Evolutionary conservation across 2,888 invertebrate genomes (phyloP).

Genomic region (Cheilosia vulpina): DNA sequence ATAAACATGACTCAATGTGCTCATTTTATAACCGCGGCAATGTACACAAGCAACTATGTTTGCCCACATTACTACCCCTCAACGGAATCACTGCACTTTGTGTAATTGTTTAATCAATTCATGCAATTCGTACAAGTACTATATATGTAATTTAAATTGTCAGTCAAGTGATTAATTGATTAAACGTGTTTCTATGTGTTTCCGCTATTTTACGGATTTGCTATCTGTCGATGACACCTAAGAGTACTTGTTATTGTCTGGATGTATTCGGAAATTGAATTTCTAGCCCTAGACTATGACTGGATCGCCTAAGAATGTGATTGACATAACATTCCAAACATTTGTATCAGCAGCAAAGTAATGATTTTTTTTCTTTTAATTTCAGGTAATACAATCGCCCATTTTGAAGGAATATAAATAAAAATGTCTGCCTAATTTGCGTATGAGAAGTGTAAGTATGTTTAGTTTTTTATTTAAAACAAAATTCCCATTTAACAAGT

Average conservation of each 20-base stretch:
- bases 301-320: conserved; percentile 9
- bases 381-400: conserved; percentile 30
- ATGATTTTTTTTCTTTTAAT: conserved; percentile 9
- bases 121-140: background rate
- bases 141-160: conserved; percentile 19
- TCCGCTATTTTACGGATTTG: background rate
- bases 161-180: conserved; percentile 40
- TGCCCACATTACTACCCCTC: background rate
- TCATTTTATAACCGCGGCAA: background rate
- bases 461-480: background rate
- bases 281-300: conserved; percentile 11
- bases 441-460: conserved; percentile 14
- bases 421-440: conserved; percentile 2
- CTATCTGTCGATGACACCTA: conserved; percentile 47
- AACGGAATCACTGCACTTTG: background rate
- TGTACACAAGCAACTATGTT: background rate
- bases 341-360: background rate
- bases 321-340: conserved; percentile 5
- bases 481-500: too few species aligned
- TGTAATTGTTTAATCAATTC: conserved; percentile 7
- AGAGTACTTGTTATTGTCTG: background rate
- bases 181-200: conserved; percentile 27
- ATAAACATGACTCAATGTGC: conserved; percentile 3
- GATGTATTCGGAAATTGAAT: background rate
- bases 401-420: background rate